phyloP scores from a whole-genome alignment of 2,888 invertebrate genomes.

The Drosophila sordidula region DNA sequence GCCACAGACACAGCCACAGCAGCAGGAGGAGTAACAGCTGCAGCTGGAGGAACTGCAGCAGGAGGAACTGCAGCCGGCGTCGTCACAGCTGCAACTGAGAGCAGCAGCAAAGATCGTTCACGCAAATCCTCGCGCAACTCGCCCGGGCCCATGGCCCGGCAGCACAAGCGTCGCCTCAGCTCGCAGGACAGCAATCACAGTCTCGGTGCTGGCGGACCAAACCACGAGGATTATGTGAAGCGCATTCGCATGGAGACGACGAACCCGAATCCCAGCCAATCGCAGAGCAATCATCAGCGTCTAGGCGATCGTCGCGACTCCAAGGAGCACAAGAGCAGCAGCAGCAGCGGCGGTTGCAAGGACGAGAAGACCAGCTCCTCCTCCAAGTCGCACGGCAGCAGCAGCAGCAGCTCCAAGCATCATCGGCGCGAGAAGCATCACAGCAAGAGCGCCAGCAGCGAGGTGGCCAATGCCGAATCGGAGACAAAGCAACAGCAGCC shows the following conservation, averaged over 20 bases:
- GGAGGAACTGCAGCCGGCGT: slow-evolving; percentile 4
- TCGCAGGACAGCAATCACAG: slow-evolving; percentile 88
- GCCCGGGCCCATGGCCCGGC: slow-evolving; percentile 70
- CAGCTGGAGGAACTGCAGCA: neutral
- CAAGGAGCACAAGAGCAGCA: slow-evolving; percentile 70
- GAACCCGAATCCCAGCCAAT: slow-evolving; percentile 7
- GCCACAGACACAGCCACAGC: slow-evolving; percentile 20
- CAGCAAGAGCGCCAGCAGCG: slow-evolving; percentile 75
- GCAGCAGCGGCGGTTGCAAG: slow-evolving; percentile 42
- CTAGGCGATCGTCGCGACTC: slow-evolving; percentile 73
- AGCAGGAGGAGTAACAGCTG: neutral
- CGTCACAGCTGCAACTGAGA: slow-evolving; percentile 6
- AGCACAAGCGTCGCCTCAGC: slow-evolving; percentile 90
- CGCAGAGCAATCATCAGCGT: slow-evolving; percentile 56
- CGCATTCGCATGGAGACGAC: slow-evolving; percentile 81
- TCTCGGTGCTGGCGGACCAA: slow-evolving; percentile 48
- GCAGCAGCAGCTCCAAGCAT: slow-evolving; percentile 63
- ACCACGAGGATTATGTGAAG: slow-evolving; percentile 81
- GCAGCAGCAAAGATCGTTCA: slow-evolving; percentile 71
- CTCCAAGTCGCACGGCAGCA: slow-evolving; percentile 52
- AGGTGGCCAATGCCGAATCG: slow-evolving; percentile 34
- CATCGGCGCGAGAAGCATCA: slow-evolving; percentile 77
- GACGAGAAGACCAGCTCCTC: slow-evolving; percentile 49
- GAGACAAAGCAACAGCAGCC: slow-evolving; percentile 19
- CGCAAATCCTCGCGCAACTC: slow-evolving; percentile 82